These are phyloP conservation scores for Chiroxiphia lanceolata DNA, from an alignment of 2,797 vertebrate species.

Conservation along the genomic window DNA sequence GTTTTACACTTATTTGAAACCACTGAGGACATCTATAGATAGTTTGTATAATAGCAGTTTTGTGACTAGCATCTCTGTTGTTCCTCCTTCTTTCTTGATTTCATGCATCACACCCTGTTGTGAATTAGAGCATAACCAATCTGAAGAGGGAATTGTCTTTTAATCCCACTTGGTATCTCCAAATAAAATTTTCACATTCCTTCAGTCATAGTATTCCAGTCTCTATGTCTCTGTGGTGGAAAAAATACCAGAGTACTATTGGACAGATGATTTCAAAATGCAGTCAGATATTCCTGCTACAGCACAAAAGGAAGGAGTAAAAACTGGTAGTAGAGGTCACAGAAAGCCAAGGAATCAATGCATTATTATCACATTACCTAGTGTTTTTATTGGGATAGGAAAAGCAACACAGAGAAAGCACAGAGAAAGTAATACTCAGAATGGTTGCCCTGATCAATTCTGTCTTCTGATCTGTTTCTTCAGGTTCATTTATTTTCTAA, in stretches of 20 bases:
- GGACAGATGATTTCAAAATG: not conserved
- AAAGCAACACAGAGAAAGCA: not conserved
- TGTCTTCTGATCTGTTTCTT: not conserved
- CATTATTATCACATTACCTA: not conserved
- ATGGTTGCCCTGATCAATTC: not conserved
- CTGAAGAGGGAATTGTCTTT: not conserved
- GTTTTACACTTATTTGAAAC: not conserved
- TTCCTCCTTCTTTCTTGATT: not conserved
- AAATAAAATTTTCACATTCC: constrained; percentile 16
- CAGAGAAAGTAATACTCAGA: not conserved
- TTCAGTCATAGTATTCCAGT: not conserved
- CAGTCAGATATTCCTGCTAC: not conserved
- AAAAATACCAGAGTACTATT: not conserved
- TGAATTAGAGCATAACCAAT: constrained; percentile 41
- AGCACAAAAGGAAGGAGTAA: not conserved
- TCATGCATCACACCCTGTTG: not conserved
- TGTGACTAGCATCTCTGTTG: not conserved
- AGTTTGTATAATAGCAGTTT: not conserved
- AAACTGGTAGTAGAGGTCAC: not conserved
- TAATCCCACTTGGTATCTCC: constrained; percentile 22
- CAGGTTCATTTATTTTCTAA: not conserved
- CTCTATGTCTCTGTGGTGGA: not conserved
- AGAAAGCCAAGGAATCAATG: not conserved
- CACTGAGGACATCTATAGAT: constrained; percentile 32
- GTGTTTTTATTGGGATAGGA: not conserved